Evolutionary conservation across 1,140 invertebrate species (phyloP).

Genomic region (Rhyzopertha dominica): DNA sequence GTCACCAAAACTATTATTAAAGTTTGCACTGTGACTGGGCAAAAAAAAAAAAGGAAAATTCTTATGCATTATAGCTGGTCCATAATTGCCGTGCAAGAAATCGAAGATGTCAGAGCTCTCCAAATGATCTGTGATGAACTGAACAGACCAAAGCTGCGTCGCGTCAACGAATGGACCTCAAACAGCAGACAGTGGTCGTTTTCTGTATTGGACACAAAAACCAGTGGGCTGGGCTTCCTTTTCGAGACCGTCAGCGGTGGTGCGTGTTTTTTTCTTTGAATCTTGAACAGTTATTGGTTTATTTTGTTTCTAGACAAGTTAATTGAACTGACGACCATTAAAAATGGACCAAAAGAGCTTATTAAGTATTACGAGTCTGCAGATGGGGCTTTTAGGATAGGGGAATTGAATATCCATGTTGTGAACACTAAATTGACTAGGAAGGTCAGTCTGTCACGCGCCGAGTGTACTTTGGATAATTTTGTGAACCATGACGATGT

Average conservation of each 20-base stretch:
- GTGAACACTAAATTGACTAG: too few species aligned
- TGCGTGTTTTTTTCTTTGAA: constrained; percentile 39
- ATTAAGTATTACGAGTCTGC: constrained; percentile 24
- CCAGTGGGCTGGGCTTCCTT: constrained; percentile 47
- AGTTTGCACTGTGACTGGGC: too few species aligned
- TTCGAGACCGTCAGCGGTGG: constrained; percentile 49
- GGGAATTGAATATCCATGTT: too few species aligned
- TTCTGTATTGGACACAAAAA: constrained; percentile 41
- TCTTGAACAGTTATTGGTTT: background rate
- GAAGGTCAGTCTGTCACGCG: too few species aligned
- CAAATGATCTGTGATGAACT: constrained; percentile 68
- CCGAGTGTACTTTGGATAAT: too few species aligned
- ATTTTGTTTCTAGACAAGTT: background rate
- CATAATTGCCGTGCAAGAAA: constrained; percentile 68
- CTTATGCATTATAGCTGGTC: constrained; percentile 56
- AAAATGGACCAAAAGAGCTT: constrained; percentile 26
- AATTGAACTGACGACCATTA: constrained; percentile 29
- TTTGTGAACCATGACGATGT: too few species aligned
- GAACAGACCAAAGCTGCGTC: constrained; percentile 60
- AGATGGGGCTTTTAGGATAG: constrained; percentile 24
- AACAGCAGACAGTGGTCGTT: constrained; percentile 61
- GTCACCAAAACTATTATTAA: too few species aligned
- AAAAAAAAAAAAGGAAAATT: too few species aligned
- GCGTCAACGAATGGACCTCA: constrained; percentile 59
- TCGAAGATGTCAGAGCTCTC: constrained; percentile 59